phyloP scores from a whole-genome alignment of 2,888 invertebrate genomes.

The Chrysodeixis includens region DNA sequence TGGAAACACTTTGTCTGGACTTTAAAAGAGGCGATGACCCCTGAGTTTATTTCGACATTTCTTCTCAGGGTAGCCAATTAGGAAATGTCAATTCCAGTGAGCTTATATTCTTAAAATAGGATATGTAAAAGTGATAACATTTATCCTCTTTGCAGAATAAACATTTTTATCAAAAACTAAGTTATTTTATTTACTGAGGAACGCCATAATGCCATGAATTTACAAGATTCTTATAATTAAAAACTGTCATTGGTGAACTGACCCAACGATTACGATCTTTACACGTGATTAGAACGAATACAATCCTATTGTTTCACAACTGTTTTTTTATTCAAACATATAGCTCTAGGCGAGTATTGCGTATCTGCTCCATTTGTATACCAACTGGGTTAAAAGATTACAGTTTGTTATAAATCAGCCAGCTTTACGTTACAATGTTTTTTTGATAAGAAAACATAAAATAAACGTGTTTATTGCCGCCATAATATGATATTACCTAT shows the following conservation, averaged over 20 bases:
- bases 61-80: too few species aligned
- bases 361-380: constrained; percentile 13
- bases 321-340: constrained; percentile 12
- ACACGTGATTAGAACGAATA: not conserved
- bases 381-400: constrained; percentile 16
- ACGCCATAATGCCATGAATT: too few species aligned
- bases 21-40: too few species aligned
- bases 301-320: constrained; percentile 17
- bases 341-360: not conserved
- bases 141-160: too few species aligned
- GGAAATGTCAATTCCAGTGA: too few species aligned
- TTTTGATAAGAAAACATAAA: constrained; percentile 20
- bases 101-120: too few species aligned
- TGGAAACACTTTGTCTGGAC: too few species aligned
- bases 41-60: too few species aligned
- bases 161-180: too few species aligned
- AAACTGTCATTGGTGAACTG: not conserved
- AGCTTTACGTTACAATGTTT: constrained; percentile 13
- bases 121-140: too few species aligned
- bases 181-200: too few species aligned
- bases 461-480: constrained; percentile 17
- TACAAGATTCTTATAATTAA: too few species aligned
- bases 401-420: constrained; percentile 1
- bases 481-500: constrained; percentile 9
- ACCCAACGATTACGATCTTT: constrained; percentile 3